A percentile compares a stretch with the other conserved stretches of the same genome.
phyloP scores from a whole-genome alignment of 2,888 invertebrate species.

The Uropetala carovei region DNA sequence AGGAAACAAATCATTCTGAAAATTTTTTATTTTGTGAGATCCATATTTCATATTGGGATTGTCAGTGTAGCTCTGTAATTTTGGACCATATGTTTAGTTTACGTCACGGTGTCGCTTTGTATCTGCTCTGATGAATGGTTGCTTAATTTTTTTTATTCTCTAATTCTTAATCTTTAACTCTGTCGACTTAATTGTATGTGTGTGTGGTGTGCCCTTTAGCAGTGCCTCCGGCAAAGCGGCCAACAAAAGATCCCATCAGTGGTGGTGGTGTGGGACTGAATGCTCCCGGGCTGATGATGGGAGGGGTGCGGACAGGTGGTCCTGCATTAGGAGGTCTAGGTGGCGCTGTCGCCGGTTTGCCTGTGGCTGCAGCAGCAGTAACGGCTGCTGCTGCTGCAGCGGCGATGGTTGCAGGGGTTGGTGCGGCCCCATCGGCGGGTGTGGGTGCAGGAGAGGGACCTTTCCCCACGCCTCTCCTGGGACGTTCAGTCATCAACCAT shows the following conservation, averaged over 20 bases:
- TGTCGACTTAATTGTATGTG: constrained; percentile 13
- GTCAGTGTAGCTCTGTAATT: neutral
- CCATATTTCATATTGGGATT: neutral
- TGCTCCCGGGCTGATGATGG: constrained; percentile 28
- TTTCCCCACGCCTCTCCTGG: constrained; percentile 73
- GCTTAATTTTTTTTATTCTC: constrained; percentile 10
- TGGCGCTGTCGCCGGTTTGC: constrained; percentile 49
- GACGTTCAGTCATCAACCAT: constrained; percentile 74
- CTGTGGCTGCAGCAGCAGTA: constrained; percentile 44
- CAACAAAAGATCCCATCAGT: constrained; percentile 48
- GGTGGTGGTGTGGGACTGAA: constrained; percentile 49
- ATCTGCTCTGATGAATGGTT: neutral
- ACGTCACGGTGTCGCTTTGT: neutral
- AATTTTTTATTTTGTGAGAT: neutral
- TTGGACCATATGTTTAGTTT: neutral
- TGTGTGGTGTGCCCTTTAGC: constrained; percentile 33
- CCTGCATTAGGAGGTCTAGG: constrained; percentile 36
- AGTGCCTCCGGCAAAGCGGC: constrained; percentile 58
- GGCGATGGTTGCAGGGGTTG: constrained; percentile 70
- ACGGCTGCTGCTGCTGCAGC: constrained; percentile 50
- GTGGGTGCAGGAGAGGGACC: constrained; percentile 72
- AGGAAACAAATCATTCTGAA: no score
- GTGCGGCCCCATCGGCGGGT: constrained; percentile 71
- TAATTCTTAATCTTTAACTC: neutral
- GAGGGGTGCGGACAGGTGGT: constrained; percentile 25